Percentiles rank a stretch among this genome's conserved stretches.
phyloP scores from a whole-genome alignment of 2,113 vertebrate species.

The Megaceryle torquata region DNA sequence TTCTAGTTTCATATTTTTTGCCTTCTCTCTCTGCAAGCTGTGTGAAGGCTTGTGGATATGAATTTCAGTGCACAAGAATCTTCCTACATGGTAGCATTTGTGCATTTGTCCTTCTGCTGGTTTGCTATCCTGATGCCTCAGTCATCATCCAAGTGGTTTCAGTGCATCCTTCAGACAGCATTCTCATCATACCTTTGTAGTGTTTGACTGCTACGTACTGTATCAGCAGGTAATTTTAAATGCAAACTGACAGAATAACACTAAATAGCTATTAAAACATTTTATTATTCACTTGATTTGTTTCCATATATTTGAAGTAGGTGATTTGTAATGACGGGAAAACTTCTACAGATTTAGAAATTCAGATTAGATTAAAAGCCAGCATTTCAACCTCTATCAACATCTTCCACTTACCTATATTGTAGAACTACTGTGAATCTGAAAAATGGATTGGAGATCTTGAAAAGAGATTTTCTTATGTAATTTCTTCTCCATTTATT shows the following conservation, averaged over 20 bases:
- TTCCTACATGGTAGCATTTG: not conserved
- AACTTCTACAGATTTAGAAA: not conserved
- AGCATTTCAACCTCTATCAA: not conserved
- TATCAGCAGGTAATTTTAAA: not conserved
- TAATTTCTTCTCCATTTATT: not conserved
- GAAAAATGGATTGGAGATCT: not conserved
- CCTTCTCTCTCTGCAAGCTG: not conserved
- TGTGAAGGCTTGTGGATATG: not conserved
- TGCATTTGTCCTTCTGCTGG: not conserved
- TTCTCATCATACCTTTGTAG: not conserved
- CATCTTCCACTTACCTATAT: not conserved
- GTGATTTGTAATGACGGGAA: not conserved
- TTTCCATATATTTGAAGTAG: not conserved
- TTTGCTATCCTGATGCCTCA: not conserved
- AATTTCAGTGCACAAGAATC: not conserved
- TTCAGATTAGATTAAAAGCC: not conserved
- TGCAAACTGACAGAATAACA: not conserved
- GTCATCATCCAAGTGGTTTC: not conserved
- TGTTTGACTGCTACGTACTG: not conserved
- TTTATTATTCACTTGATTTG: not conserved
- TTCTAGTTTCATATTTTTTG: not conserved
- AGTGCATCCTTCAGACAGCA: not conserved
- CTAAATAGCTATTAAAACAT: not conserved
- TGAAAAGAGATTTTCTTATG: not conserved
- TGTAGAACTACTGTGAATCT: not conserved